Base-by-base conservation (phyloP, 2,888 invertebrate species). In the Mesopsocus fuscifrons region DNA sequence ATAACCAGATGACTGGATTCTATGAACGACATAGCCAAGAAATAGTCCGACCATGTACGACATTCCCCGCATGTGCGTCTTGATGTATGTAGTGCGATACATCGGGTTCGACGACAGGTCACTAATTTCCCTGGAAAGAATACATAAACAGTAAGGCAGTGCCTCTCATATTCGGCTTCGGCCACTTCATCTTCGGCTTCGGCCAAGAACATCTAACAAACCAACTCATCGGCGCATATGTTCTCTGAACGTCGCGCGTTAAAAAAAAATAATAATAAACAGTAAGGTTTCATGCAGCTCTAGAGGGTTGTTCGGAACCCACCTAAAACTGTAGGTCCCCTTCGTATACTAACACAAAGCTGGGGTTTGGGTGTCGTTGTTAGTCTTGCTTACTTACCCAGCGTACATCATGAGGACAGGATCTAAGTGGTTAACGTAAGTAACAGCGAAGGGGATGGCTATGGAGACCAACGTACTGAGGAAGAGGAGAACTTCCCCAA, bases 21-120 rank as follows among this genome's bases (percentile, higher is more conserved):
- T 61, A 57, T 79, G 72, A 3, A 77, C 61, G 15, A 77, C 54
- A 50, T 72, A 77, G 22, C 77, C 79, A 11, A 71, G 71, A 11
- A 75, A 50, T 40, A 80, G 55, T 3, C 79, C 80, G 53, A 77
- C 65, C 46, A 72, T 69, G 53, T 79, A 79, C 0, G 74, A 69
- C n/a, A 68, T 69, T 50, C 77, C 73, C 53, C 77, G 69, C 74
- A 78, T 77, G 49, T 79, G 78, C 0, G 79, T 79, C 56, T 76
- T 78, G n/a, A 77, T 72, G 50, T 79, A 79, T 1, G 68, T 69
- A 44, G 64, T 67, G 33, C 65, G 65, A 53, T 77, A 80, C 52
- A 74, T 79, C 42, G 58, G 59, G 52, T 78, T 78, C 2, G 61
- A 59, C 2, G 69, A 65, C 23, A 79, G 64, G 51, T 79, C 77